These are phyloP conservation scores for Paramisgurnus dabryanus DNA, from an alignment of 2,113 vertebrate species.

Conservation along the genomic window DNA sequence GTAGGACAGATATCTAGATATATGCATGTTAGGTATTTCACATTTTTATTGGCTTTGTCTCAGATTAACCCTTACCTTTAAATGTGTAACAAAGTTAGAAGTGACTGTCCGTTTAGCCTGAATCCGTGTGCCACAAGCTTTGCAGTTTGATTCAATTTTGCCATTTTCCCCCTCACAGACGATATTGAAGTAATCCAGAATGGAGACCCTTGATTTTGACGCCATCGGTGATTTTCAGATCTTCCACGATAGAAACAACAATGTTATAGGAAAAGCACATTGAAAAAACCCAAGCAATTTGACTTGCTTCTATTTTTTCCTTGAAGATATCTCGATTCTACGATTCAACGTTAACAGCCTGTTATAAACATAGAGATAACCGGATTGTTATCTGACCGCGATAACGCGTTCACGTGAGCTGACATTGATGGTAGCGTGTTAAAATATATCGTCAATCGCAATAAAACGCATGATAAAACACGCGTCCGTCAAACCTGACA, in stretches of 20 bases:
- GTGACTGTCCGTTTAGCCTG: constrained; percentile 81
- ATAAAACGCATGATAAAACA: not conserved
- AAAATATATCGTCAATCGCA: not conserved
- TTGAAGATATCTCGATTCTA: not conserved
- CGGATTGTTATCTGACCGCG: constrained; percentile 22
- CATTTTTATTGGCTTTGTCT: not conserved
- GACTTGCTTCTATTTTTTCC: constrained; percentile 20
- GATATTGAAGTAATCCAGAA: constrained; percentile 82
- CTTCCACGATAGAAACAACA: constrained; percentile 36
- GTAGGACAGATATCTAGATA: not conserved
- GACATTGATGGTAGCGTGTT: not conserved
- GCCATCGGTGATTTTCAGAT: constrained; percentile 70
- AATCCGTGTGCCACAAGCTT: constrained; percentile 79
- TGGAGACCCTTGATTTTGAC: constrained; percentile 79
- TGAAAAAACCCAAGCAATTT: constrained; percentile 47
- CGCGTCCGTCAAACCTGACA: not conserved
- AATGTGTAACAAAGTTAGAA: constrained; percentile 82
- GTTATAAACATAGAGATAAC: constrained; percentile 21
- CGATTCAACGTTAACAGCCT: not conserved
- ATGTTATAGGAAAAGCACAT: not conserved
- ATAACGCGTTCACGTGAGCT: constrained; percentile 5
- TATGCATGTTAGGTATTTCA: not conserved
- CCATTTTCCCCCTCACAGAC: constrained; percentile 82
- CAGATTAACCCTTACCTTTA: constrained; percentile 68
- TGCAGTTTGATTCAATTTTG: constrained; percentile 82